Conservation (phyloP, 2,888 invertebrate species). For the Polydrusus tereticollis region DNA sequence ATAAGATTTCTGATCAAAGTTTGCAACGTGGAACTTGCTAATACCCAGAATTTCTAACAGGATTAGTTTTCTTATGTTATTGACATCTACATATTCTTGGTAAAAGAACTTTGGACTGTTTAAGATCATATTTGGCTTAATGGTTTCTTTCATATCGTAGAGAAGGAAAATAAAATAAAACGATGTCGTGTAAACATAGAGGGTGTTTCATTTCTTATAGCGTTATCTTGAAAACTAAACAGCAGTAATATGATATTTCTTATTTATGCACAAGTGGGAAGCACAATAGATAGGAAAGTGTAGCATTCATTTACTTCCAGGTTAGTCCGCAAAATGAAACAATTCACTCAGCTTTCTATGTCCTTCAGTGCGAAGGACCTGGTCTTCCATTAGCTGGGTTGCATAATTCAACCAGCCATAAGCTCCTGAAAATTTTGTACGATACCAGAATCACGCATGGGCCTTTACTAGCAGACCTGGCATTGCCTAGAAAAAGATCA, state of each 20-base stretch:
- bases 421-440: slow-evolving; percentile 72
- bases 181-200: too few species aligned
- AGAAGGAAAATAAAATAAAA: too few species aligned
- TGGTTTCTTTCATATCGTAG: too few species aligned
- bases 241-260: too few species aligned
- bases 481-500: slow-evolving; percentile 85
- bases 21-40: background rate
- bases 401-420: slow-evolving; percentile 82
- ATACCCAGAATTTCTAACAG: background rate
- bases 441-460: slow-evolving; percentile 69
- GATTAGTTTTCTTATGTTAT: background rate
- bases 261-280: too few species aligned
- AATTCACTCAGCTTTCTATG: slow-evolving; percentile 71
- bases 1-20: slow-evolving; percentile 6
- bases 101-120: too few species aligned
- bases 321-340: slow-evolving; percentile 62
- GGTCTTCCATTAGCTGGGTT: slow-evolving; percentile 88
- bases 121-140: too few species aligned
- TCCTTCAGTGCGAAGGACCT: slow-evolving; percentile 92
- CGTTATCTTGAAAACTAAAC: too few species aligned
- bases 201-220: too few species aligned
- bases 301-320: slow-evolving; percentile 52
- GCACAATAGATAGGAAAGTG: too few species aligned
- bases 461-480: slow-evolving; percentile 80
- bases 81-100: background rate